Evolutionary conservation across 2,888 invertebrate species (phyloP), one percentile per base, ranked within the genome.

Genomic region (Esperia sulphurella): DNA sequence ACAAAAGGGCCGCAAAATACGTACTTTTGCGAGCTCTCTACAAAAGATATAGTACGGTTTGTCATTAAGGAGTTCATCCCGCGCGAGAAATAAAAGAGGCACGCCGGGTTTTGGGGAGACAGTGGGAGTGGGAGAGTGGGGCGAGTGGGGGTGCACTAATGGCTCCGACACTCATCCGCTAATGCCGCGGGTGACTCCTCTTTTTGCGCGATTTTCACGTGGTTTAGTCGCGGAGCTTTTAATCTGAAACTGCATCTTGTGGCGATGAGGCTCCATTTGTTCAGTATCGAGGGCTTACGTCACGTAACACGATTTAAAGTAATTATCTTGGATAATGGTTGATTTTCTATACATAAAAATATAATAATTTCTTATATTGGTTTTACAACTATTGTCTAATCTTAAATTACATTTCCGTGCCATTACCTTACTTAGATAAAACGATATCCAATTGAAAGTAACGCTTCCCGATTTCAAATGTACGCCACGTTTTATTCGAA

Each of bases 11-110:
- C 86, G 84, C 88, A 87, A 81, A 88, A 88, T 88, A 87, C 88
- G 88, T 88, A 87, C 87, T 89, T 84, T 84, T 83, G 83, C 84
- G 83, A 83, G 84, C 83, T 84, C 83, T 87, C 83, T 84, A 88
- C 88, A 89, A 88, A 87, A 89, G 88, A 89, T 88, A 89, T 88
- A 89, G 88, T 88, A 88, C 86, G 88, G 88, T 89, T 88, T 89
- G 88, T 88, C 88, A 88, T 89, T 88, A 89, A 89, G 88, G 88
- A 89, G 88, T 89, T 89, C 88, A 89, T 88, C 87, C 87, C 85
- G 85, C 84, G 85, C 87, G 85, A 84, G 88, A 88, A 89, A 88
- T 88, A 88, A 89, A 89, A 89, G 88, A 87, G 87, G 84, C 80
- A 80, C 79, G 79, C 70, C 65, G 81, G 77, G 72, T 76, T 78